A percentile compares a stretch with the other conserved stretches of the same genome.
These are phyloP conservation scores for Aphidoletes aphidimyza DNA, from an alignment of 2,888 invertebrate genomes.

Conservation along the genomic window DNA sequence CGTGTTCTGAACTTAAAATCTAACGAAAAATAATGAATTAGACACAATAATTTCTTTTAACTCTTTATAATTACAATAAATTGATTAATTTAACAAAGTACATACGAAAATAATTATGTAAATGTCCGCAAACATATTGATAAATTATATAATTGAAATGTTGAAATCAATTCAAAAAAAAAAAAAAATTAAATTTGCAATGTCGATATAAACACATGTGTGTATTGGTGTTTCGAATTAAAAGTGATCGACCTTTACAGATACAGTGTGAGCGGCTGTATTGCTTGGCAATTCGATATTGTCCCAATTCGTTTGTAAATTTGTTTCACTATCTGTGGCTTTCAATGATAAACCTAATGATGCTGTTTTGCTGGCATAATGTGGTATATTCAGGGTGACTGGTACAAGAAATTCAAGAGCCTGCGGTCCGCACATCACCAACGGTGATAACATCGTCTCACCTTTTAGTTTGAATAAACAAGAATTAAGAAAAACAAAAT, in stretches of 20 bases:
- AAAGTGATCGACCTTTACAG: conserved; percentile 92
- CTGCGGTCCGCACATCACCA: conserved; percentile 95
- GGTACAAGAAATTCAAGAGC: conserved; percentile 88
- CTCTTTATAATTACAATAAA: conserved; percentile 1
- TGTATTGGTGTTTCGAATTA: conserved; percentile 62
- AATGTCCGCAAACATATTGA: neutral
- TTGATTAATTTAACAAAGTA: conserved; percentile 22
- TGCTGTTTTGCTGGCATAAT: conserved; percentile 81
- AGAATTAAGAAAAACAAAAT: neutral
- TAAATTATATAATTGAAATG: neutral
- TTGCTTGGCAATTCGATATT: conserved; percentile 86
- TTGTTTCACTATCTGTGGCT: conserved; percentile 84
- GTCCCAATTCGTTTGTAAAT: conserved; percentile 86
- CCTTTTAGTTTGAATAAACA: conserved; percentile 70
- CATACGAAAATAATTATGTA: neutral
- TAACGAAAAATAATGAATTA: neutral
- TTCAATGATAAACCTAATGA: conserved; percentile 81
- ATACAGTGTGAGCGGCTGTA: conserved; percentile 85
- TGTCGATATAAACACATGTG: neutral
- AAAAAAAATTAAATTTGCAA: conserved; percentile 11
- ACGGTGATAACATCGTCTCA: conserved; percentile 91
- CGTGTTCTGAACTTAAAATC: conserved; percentile 9
- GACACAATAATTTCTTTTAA: neutral
- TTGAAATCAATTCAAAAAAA: neutral
- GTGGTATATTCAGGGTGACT: conserved; percentile 91